These are phyloP conservation scores for Chrysaora quinquecirrha DNA, from an alignment of 30 jellyfish, hydroid and myxozoan genomes.

Conservation along the genomic window DNA sequence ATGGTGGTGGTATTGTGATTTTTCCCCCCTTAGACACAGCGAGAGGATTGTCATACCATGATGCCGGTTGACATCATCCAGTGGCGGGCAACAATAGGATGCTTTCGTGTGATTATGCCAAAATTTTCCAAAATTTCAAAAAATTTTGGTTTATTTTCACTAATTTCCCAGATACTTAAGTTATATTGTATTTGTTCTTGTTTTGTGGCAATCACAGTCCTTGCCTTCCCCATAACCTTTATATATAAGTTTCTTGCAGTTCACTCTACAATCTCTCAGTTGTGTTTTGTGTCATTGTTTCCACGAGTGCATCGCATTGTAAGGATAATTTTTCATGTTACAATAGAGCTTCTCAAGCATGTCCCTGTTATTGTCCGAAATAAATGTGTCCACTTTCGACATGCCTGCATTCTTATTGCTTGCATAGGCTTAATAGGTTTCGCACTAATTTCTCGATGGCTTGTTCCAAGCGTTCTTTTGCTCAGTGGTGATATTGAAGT, in stretches of 20 bases:
- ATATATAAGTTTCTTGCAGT: background rate
- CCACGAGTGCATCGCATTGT: background rate
- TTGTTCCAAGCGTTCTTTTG: background rate
- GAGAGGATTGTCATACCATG: conserved; percentile 35
- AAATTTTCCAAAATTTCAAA: conserved; percentile 20
- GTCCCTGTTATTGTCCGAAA: background rate
- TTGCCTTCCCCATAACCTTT: conserved; percentile 34
- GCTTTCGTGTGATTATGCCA: conserved; percentile 43
- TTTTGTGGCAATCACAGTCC: conserved; percentile 51
- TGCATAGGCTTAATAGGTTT: background rate
- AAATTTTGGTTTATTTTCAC: conserved; percentile 17
- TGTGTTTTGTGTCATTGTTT: background rate
- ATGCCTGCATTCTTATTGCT: background rate
- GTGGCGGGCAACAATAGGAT: conserved; percentile 71
- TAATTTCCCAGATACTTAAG: conserved; percentile 31
- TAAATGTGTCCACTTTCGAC: background rate
- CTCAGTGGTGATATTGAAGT: conserved; percentile 49
- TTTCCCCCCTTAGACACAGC: conserved; percentile 41
- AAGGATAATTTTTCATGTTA: background rate
- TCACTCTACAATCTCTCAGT: background rate
- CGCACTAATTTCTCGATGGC: background rate
- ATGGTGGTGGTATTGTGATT: conserved; percentile 19
- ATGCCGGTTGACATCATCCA: conserved; percentile 57
- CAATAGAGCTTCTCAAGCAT: background rate
- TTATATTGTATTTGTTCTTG: conserved; percentile 32